phyloP scores from a whole-genome alignment of 2,113 vertebrate species.

The Cyanoliseus patagonus region DNA sequence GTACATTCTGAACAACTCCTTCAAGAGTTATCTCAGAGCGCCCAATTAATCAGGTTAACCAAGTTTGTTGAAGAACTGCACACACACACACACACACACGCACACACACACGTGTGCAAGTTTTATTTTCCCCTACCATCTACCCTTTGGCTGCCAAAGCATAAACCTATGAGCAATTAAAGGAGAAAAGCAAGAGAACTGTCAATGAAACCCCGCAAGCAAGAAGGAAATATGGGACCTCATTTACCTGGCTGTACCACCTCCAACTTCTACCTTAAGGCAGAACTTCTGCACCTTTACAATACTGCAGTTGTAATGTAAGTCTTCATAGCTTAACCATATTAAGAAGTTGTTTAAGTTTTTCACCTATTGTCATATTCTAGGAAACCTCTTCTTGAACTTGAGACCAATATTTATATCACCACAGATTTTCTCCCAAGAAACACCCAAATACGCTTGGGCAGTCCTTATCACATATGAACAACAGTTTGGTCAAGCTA shows the following conservation, averaged over 20 bases:
- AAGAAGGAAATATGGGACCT: neutral
- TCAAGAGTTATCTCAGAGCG: neutral
- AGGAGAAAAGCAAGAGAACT: neutral
- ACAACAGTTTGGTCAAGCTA: neutral
- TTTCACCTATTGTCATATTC: neutral
- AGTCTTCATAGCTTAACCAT: neutral
- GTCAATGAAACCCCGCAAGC: neutral
- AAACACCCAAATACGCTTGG: neutral
- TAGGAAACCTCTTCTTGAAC: neutral
- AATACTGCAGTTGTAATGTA: neutral
- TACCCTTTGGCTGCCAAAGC: neutral
- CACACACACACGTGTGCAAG: neutral
- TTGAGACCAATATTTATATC: neutral
- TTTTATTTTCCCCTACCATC: neutral
- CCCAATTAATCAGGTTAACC: neutral
- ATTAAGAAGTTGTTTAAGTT: neutral
- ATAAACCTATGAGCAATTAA: neutral
- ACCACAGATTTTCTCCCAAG: neutral
- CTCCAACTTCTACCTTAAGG: neutral
- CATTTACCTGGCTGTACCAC: neutral
- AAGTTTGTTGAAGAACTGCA: neutral
- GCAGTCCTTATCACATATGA: neutral
- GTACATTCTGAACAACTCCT: neutral
- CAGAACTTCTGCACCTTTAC: neutral
- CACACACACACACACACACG: too few relatives aligned